A percentile compares a stretch with the other conserved stretches of the same genome.
phyloP scores from a whole-genome alignment of 2,888 invertebrate genomes.

The Perizoma affinitatum region DNA sequence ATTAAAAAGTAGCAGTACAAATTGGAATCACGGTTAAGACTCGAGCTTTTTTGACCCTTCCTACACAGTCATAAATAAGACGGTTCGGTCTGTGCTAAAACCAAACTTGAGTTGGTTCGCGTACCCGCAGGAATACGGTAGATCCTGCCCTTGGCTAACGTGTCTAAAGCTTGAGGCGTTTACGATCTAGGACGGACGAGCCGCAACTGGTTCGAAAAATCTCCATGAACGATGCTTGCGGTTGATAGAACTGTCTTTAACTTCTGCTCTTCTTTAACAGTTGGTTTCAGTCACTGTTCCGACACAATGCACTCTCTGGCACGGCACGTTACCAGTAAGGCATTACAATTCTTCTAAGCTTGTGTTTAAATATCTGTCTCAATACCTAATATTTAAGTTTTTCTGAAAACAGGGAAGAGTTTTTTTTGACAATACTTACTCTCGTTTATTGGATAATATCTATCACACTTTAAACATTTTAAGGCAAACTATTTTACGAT shows the following conservation, averaged over 20 bases:
- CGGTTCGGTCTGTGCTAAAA: too few species aligned
- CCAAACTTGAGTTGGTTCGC: too few species aligned
- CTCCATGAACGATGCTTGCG: slow-evolving; percentile 15
- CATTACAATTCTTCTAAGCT: slow-evolving; percentile 19
- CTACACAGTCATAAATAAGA: too few species aligned
- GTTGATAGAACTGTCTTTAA: slow-evolving; percentile 7
- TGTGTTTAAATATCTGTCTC: background rate
- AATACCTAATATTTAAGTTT: background rate
- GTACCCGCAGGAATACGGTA: background rate
- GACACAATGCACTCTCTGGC: slow-evolving; percentile 29
- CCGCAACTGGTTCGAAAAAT: background rate
- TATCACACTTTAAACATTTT: background rate
- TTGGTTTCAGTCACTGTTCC: slow-evolving; percentile 25
- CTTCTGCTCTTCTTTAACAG: slow-evolving; percentile 15
- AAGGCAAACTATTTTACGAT: background rate
- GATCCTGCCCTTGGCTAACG: slow-evolving; percentile 2
- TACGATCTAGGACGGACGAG: background rate
- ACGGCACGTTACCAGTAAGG: slow-evolving; percentile 27
- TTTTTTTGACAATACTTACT: background rate
- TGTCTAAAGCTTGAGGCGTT: background rate
- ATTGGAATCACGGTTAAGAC: too few species aligned
- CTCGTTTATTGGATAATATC: too few species aligned
- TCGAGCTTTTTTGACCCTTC: too few species aligned
- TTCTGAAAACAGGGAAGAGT: background rate
- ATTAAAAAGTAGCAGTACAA: too few species aligned